Conservation (phyloP, 2,797 vertebrate species). For the Huso huso region DNA sequence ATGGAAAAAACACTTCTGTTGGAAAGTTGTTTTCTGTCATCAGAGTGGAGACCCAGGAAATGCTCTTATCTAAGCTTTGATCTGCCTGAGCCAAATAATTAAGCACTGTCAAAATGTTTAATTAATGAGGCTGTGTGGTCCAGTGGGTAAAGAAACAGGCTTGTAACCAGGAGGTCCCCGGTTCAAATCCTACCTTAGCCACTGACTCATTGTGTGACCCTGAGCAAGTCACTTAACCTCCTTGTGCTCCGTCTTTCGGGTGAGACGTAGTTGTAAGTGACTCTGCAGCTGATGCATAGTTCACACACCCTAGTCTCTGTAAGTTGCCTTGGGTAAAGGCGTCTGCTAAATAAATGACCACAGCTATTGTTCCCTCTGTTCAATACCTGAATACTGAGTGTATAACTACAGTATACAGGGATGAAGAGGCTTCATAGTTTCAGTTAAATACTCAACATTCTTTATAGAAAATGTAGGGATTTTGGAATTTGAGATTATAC, state of each 20-base stretch:
- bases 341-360: neutral
- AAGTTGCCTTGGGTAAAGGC: too few species aligned
- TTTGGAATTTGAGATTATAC: too few species aligned
- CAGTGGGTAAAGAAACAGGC: too few species aligned
- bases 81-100: neutral
- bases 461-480: too few species aligned
- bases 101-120: neutral
- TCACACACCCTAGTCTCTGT: too few species aligned
- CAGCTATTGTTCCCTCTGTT: neutral
- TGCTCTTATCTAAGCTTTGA: neutral
- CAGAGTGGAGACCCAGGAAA: neutral
- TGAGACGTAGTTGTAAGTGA: neutral
- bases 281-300: neutral
- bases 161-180: too few species aligned
- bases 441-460: too few species aligned
- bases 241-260: neutral
- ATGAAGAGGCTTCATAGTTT: neutral
- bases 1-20: slow-evolving; percentile 5
- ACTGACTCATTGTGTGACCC: too few species aligned
- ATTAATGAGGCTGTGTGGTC: too few species aligned
- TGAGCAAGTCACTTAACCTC: too few species aligned
- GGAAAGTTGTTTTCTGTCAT: neutral
- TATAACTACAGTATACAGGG: neutral
- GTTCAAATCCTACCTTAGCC: too few species aligned
- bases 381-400: neutral